phyloP scores from a whole-genome alignment of 2,888 invertebrate species.

The Folsomia candida region DNA sequence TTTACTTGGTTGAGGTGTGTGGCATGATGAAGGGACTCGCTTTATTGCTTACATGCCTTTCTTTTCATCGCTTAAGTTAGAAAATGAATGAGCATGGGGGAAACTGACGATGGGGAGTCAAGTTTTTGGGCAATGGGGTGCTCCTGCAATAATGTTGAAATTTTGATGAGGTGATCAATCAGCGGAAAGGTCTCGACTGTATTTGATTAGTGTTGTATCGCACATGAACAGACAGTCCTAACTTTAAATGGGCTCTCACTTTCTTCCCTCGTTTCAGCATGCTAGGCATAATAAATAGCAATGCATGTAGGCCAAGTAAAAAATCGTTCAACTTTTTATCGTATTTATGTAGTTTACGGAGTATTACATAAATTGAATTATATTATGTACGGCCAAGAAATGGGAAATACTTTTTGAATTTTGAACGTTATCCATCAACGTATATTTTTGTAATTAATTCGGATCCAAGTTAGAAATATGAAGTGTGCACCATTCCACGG shows the following conservation, averaged over 20 bases:
- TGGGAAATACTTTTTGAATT: no score
- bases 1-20: background rate
- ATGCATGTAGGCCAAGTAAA: no score
- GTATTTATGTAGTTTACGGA: no score
- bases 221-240: background rate
- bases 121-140: background rate
- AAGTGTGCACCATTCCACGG: no score
- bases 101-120: background rate
- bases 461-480: no score
- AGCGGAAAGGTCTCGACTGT: background rate
- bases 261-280: no score
- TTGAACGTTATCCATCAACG: no score
- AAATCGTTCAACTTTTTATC: no score
- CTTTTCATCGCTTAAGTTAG: background rate
- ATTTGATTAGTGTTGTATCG: background rate
- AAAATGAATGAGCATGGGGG: background rate
- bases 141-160: background rate
- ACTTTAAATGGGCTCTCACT: background rate
- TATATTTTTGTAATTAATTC: no score
- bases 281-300: no score
- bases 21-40: background rate
- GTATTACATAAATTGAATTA: no score
- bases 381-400: no score
- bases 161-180: constrained; percentile 8
- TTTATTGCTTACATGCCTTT: background rate